These are phyloP conservation scores for Rhegmatorhina hoffmannsi DNA, from an alignment of 2,113 vertebrate genomes.

Conservation along the genomic window DNA sequence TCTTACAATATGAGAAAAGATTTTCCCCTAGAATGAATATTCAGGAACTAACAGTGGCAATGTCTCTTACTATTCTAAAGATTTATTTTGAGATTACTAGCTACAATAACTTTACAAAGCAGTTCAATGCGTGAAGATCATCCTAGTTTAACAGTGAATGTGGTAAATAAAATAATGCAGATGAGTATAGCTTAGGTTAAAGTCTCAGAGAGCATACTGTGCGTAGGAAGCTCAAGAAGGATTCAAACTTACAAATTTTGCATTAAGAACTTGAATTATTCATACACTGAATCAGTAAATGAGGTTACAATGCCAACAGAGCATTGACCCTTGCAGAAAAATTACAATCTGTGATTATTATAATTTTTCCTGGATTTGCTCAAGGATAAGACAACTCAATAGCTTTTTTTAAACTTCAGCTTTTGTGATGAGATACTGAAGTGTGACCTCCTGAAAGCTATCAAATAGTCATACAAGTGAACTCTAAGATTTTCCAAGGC, in stretches of 20 bases:
- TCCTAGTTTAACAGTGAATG: background rate
- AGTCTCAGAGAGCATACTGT: background rate
- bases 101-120: background rate
- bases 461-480: background rate
- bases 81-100: background rate
- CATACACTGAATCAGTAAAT: constrained; percentile 21
- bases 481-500: background rate
- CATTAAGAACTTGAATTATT: constrained; percentile 23
- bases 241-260: background rate
- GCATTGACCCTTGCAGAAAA: background rate
- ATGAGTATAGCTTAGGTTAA: background rate
- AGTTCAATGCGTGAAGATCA: background rate
- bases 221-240: background rate
- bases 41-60: background rate
- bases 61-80: background rate
- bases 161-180: background rate
- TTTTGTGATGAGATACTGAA: background rate
- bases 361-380: constrained; percentile 3
- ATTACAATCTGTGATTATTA: background rate
- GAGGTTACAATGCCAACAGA: background rate
- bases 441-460: background rate
- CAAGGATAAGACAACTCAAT: background rate
- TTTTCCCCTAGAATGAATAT: background rate
- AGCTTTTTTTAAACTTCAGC: background rate
- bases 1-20: background rate